Base-by-base conservation (phyloP, 2,888 invertebrate genomes). In the Stenodera caucasica region DNA sequence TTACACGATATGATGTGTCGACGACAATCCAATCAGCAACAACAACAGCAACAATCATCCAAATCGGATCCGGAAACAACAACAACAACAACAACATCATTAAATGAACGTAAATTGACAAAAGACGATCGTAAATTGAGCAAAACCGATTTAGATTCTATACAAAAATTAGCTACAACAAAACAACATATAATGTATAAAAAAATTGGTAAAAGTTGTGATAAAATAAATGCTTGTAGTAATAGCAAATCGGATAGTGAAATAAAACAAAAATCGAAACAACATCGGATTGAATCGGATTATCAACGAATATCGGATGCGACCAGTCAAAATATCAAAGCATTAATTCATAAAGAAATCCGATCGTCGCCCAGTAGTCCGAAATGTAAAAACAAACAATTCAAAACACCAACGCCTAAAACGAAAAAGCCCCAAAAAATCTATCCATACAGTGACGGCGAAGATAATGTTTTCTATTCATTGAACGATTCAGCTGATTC, bases 251-350 rank as follows among this genome's bases (percentile, higher is more conserved):
- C 67, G 23, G 73, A 72, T 23, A 54, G 63, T 63, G 78, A 71
- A 67, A 58, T 66, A 2, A 70, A 74, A 55, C 71, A 56, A 75
- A 74, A 59, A 63, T 8, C 37, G 12, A 74, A 77, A 58, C 77
- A 75, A 61, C 70, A 74, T 21, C 67, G 70, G 29, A 75, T 75
- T 0, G 83, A 83, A 58, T 81, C 83, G 55, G 84, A 85, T 54
- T 85, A 85, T 67, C 85, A 85, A 68, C 80, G 84, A 67, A 84
- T 85, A 66, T 82, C 84, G 1, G 84, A 85, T 53, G 82, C 84
- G n/a, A 82, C 83, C 0, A 81, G 81, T 57, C 82, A 83, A 60
- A 81, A 79, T 9, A 82, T 84, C 0, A 84, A 84, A 69, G 83
- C 83, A 1, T 77, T 84, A 64, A 80, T 84, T 1, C 84, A 84